Conservation (phyloP, 92 coral and sea anemone genomes). For the Paragorgia papillata region DNA sequence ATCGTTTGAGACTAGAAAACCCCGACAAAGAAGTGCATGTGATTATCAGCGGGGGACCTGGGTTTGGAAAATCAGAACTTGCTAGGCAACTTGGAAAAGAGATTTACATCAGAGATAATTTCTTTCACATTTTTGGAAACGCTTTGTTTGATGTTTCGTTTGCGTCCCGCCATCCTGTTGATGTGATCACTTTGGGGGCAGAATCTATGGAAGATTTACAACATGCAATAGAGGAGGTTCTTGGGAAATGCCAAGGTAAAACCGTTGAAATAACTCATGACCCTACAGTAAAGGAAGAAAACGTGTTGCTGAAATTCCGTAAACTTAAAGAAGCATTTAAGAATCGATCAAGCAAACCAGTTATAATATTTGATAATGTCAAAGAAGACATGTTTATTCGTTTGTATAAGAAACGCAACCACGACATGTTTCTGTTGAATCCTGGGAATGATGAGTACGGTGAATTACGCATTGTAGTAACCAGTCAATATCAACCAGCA, state of each 20-base stretch:
- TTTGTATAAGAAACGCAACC: slow-evolving; percentile 46
- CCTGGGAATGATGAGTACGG: slow-evolving; percentile 66
- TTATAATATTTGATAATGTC: slow-evolving; percentile 79
- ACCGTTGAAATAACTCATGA: background rate
- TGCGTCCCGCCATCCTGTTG: slow-evolving; percentile 56
- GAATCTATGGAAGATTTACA: slow-evolving; percentile 56
- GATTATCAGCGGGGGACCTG: slow-evolving; percentile 82
- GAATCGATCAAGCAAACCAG: slow-evolving; percentile 61
- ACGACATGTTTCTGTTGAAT: slow-evolving; percentile 45
- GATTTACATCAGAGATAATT: slow-evolving; percentile 46
- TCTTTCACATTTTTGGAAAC: background rate
- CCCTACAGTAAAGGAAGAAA: slow-evolving; percentile 31
- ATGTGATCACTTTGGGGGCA: slow-evolving; percentile 69
- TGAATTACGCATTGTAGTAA: slow-evolving; percentile 52
- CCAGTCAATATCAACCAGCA: slow-evolving; percentile 67
- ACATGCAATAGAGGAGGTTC: slow-evolving; percentile 59
- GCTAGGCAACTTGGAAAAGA: slow-evolving; percentile 76
- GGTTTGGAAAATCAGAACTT: slow-evolving; percentile 85
- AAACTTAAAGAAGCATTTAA: slow-evolving; percentile 61
- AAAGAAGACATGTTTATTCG: slow-evolving; percentile 50
- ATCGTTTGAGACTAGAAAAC: slow-evolving; percentile 45
- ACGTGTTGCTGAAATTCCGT: slow-evolving; percentile 36
- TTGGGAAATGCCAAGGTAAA: slow-evolving; percentile 49
- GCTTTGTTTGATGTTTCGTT: background rate
- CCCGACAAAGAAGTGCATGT: slow-evolving; percentile 67